Base-by-base conservation (phyloP, 2,113 vertebrate genomes). In the Phoenicopterus ruber region DNA sequence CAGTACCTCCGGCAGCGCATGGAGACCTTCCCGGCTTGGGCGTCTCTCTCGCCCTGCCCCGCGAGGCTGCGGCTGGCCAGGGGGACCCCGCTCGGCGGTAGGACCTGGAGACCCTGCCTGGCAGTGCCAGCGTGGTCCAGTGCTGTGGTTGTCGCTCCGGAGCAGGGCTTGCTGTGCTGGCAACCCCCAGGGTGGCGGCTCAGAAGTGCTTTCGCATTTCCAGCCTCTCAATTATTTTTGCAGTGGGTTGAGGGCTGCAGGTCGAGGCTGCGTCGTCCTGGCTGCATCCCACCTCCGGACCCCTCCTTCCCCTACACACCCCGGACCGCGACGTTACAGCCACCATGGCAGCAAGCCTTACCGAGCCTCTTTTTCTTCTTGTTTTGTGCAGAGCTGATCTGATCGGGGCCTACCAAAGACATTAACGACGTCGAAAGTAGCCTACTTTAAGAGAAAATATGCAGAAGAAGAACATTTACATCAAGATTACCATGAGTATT, bases 391-490 rank as follows among this genome's bases (percentile, higher is more conserved):
- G 96, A 98, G 97, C 97, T 98, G 96, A 96, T 98, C 97, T 97
- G 92, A 90, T 94, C 76, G 94, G 93, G 98, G 96, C 96, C 88
- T 97, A 94, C 94, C 96, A 95, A 96, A 98, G 52, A 98, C 97
- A 96, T 98, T 98, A 99, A 99, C 99, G 97, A 99, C 99, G 99
- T 99, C 99, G 99, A 99, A 99, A 99, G 99, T 99, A 98, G 99
- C 99, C 88, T 99, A 99, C 97, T 99, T 99, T 98, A 99, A 99
- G 99, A 99, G 99, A 97, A 99, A 99, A 98, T 99, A 99, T 99
- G 99, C 99, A 99, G 99, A 99, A 99, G 99, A 99, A 98, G 99
- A 99, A 99, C 99, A 99, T 99, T 96, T 99, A 98, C 99, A 99
- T 97, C 97, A 98, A 98, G 98, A 98, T 98, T 99, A 98, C 98